Conservation (phyloP, 2,888 invertebrate genomes). For the Lapara coniferarum region DNA sequence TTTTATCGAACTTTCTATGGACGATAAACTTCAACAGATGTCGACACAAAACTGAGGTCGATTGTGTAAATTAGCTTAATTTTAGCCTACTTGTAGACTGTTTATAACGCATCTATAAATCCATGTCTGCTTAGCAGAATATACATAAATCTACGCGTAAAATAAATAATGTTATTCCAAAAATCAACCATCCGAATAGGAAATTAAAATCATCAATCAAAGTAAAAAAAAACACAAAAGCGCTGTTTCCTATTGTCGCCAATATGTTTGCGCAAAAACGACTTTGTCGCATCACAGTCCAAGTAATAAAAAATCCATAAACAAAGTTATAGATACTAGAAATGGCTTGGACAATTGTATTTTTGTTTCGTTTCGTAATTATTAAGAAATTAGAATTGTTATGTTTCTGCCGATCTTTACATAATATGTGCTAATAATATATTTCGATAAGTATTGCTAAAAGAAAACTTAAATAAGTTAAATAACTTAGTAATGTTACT, state of each 20-base stretch:
- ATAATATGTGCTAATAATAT: no score
- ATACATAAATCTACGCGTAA: neutral
- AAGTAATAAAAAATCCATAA: slow-evolving; percentile 79
- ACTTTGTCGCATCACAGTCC: slow-evolving; percentile 83
- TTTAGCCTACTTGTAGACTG: no score
- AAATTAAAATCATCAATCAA: slow-evolving; percentile 84
- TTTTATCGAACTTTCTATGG: no score
- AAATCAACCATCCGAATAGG: slow-evolving; percentile 77
- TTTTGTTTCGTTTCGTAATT: neutral
- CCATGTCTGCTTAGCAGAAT: no score
- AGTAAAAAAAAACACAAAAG: slow-evolving; percentile 81
- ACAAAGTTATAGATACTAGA: slow-evolving; percentile 49
- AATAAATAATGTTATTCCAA: slow-evolving; percentile 38
- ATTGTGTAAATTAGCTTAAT: no score
- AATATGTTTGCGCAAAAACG: slow-evolving; percentile 83
- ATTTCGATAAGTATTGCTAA: no score
- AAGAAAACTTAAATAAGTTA: no score
- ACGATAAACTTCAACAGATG: no score
- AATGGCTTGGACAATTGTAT: slow-evolving; percentile 15
- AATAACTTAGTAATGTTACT: no score
- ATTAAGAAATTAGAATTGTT: neutral
- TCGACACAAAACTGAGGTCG: no score
- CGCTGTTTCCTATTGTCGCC: slow-evolving; percentile 79
- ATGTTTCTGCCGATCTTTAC: no score
- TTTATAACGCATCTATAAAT: no score